Percentiles rank a stretch among this genome's conserved stretches.
phyloP scores from a whole-genome alignment of 2,113 vertebrate genomes.

The Tretioscincus oriximinensis region DNA sequence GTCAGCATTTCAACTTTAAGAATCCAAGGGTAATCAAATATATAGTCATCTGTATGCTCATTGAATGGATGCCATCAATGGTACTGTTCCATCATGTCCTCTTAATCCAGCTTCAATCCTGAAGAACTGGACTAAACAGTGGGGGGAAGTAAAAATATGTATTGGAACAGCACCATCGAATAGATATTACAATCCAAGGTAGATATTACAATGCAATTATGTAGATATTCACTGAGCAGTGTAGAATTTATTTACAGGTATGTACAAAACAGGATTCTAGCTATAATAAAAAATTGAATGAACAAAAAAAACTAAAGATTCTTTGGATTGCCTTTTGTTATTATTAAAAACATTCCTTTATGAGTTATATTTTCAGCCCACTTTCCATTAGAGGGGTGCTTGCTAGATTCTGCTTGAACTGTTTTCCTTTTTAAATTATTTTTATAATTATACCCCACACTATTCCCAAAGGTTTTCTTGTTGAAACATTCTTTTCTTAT shows the following conservation, averaged over 20 bases:
- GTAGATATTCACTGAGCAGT: background rate
- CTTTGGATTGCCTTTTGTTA: slow-evolving; percentile 45
- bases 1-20: too few relatives aligned
- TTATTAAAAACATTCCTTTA: slow-evolving; percentile 15
- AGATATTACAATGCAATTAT: background rate
- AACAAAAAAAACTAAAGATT: slow-evolving; percentile 1
- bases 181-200: background rate
- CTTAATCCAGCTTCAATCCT: too few relatives aligned
- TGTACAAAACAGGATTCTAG: background rate
- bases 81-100: too few relatives aligned
- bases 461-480: background rate
- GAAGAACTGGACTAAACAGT: too few relatives aligned
- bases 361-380: too few relatives aligned
- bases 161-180: too few relatives aligned
- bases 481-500: background rate
- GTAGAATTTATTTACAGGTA: background rate
- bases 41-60: background rate
- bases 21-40: background rate
- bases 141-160: too few relatives aligned
- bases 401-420: too few relatives aligned
- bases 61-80: background rate
- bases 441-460: slow-evolving; percentile 1
- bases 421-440: too few relatives aligned
- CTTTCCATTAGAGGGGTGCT: too few relatives aligned
- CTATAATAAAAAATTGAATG: background rate